A percentile compares a stretch with the other conserved stretches of the same genome.
Conservation (phyloP, 2,888 invertebrate species). For the Tenthredo amoena region DNA sequence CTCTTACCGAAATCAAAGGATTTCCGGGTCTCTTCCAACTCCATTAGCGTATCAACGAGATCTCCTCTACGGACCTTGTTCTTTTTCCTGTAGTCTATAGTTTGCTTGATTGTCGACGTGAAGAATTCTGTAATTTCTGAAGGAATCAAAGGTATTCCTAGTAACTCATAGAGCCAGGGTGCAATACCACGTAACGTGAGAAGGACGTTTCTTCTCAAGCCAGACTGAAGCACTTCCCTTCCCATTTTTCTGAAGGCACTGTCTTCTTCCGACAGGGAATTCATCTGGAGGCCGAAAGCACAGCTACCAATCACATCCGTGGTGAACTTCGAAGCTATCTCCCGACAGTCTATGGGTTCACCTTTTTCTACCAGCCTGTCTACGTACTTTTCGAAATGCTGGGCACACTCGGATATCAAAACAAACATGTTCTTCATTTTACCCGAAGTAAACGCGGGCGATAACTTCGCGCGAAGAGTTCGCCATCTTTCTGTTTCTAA, state of each 20-base stretch:
- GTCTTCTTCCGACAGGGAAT: slow-evolving; percentile 69
- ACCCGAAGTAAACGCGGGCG: slow-evolving; percentile 79
- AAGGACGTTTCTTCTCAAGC: slow-evolving; percentile 24
- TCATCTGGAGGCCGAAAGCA: slow-evolving; percentile 76
- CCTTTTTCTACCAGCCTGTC: slow-evolving; percentile 62
- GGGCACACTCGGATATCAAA: slow-evolving; percentile 77
- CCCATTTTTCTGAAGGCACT: slow-evolving; percentile 71
- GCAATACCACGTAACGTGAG: slow-evolving; percentile 50
- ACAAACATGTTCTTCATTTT: slow-evolving; percentile 80
- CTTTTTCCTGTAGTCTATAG: slow-evolving; percentile 73
- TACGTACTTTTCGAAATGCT: slow-evolving; percentile 76
- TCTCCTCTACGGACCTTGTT: slow-evolving; percentile 76
- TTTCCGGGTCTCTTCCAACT: slow-evolving; percentile 65
- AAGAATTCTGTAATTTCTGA: slow-evolving; percentile 70
- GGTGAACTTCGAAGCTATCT: slow-evolving; percentile 74
- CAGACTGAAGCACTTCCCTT: neutral
- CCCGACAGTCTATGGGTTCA: slow-evolving; percentile 64
- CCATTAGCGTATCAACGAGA: slow-evolving; percentile 76
- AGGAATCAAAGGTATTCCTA: slow-evolving; percentile 61
- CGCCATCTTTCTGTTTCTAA: slow-evolving; percentile 79
- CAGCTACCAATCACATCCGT: slow-evolving; percentile 77
- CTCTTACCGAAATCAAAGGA: slow-evolving; percentile 54
- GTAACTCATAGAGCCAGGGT: slow-evolving; percentile 59
- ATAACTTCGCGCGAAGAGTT: slow-evolving; percentile 77
- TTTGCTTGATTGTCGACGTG: slow-evolving; percentile 67